Base-by-base conservation (phyloP, 2,888 invertebrate species). In the Tryphoninae sp. region DNA sequence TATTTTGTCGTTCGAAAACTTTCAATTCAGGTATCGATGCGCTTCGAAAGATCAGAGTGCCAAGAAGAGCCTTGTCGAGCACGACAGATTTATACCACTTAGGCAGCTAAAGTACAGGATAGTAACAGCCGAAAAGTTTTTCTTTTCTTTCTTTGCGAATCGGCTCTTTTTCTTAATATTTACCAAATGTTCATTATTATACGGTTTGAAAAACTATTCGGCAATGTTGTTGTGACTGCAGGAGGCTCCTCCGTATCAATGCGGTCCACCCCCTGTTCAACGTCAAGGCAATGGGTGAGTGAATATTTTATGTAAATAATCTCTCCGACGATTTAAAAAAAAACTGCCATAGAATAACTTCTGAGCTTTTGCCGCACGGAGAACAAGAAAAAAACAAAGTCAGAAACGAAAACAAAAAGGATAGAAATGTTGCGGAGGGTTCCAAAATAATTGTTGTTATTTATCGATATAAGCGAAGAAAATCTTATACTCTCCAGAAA, bases 251-350 rank as follows among this genome's bases (percentile, higher is more conserved):
- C 88, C 89, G n/a, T 90, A 89, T 80, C 90, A 89, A 73, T 87
- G 89, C 78, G 87, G 86, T 49, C 90, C 91, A 80, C 86, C 89
- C 61, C 89, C 89, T 53, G 85, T 87, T 59, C 90, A 91, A 77
- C 91, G 91, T 71, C 91, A 90, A 79, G 91, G 91, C 77, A 90
- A 89, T 84, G 91, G 91, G 91, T 92, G 87, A 91, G 91, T 89
- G 22, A 61, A 49, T 65, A 51, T 64, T 61, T 53, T 45, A 45
- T 67, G 33, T 22, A 51, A 75, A 61, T 62, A 74, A n/a, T 62
- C 19, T 69, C 45, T 26, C 64, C n/a, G 58, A 42, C 53, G 58
- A 69, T 62, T 49, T 71, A 42, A 45, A 45, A 65, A 22, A 65
- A 64, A 71, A 71, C n/a, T 67, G 53, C 23, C 55, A 13, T 42